Conservation (phyloP, 2,113 vertebrate genomes). For the Malurus cyaneus region DNA sequence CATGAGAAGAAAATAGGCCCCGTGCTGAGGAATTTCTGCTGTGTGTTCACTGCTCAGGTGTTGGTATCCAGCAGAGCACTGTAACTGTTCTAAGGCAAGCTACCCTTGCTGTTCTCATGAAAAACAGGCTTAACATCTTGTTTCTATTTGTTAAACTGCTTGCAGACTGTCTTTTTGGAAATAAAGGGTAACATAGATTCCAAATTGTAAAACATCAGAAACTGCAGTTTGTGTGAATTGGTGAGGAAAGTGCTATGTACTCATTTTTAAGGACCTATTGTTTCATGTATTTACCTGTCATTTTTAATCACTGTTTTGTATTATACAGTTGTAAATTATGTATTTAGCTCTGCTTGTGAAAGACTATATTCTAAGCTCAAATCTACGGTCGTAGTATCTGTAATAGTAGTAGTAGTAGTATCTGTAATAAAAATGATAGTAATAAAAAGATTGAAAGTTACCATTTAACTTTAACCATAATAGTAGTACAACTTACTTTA, state of each 20-base stretch:
- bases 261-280: not conserved
- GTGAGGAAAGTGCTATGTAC: not conserved
- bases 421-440: accelerated
- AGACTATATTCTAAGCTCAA: not conserved
- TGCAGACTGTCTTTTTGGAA: not conserved
- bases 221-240: not conserved
- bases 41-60: not conserved
- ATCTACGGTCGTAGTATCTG: accelerated
- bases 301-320: not conserved
- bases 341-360: not conserved
- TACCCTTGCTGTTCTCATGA: not conserved
- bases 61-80: not conserved
- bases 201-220: not conserved
- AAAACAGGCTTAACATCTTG: not conserved
- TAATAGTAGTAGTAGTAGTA: not conserved
- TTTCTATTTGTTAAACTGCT: not conserved
- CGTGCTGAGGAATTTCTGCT: not conserved
- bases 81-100: not conserved
- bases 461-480: not conserved
- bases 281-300: not conserved
- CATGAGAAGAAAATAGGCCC: not conserved
- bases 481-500: not conserved
- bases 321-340: not conserved
- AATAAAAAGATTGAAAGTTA: not conserved
- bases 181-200: not conserved